A percentile compares a stretch with the other conserved stretches of the same genome.
phyloP scores from a whole-genome alignment of 2,888 invertebrate genomes.

The Stenotaenia linearis region DNA sequence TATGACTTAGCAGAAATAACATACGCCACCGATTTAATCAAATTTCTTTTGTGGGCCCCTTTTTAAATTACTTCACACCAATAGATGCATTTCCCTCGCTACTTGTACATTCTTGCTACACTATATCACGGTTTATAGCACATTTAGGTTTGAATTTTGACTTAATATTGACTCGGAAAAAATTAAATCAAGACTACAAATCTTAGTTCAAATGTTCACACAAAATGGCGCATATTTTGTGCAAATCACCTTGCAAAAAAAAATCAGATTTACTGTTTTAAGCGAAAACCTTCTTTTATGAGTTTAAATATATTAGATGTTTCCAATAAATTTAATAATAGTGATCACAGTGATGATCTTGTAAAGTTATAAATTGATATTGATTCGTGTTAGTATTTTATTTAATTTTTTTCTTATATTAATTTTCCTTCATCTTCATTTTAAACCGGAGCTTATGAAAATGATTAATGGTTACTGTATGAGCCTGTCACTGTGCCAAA shows the following conservation, averaged over 20 bases:
- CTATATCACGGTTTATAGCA: not conserved
- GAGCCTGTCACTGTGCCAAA: not conserved
- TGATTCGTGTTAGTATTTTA: not conserved
- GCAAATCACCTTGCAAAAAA: no score
- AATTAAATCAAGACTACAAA: not conserved
- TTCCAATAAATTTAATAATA: no score
- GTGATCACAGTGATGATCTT: no score
- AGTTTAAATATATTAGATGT: no score
- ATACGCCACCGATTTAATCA: not conserved
- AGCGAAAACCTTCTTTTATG: no score
- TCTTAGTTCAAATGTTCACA: no score
- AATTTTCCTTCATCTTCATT: not conserved
- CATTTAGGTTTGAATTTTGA: no score
- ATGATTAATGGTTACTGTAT: not conserved
- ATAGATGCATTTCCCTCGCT: not conserved
- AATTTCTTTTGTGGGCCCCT: not conserved
- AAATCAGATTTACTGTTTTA: no score
- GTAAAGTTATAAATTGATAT: not conserved
- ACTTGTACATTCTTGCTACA: not conserved
- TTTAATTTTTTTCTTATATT: not conserved
- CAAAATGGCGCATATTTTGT: no score
- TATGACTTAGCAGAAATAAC: not conserved
- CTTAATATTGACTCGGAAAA: no score
- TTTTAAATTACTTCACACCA: not conserved
- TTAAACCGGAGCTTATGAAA: not conserved